A percentile compares a stretch with the other conserved stretches of the same genome.
phyloP scores from a whole-genome alignment of 2,113 vertebrate genomes.

The Nothoprocta perdicaria region DNA sequence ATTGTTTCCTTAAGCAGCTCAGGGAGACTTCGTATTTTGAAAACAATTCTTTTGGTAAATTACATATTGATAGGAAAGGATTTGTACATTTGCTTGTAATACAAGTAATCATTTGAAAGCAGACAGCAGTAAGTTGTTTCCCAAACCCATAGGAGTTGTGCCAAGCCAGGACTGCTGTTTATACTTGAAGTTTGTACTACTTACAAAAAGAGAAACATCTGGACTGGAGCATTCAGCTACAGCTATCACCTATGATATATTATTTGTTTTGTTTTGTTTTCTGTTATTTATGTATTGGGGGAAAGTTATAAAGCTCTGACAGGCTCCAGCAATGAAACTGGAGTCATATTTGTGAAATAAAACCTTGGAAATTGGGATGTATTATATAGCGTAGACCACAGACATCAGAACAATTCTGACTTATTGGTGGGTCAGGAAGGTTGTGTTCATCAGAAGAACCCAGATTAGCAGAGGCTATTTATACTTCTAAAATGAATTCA shows the following conservation, averaged over 20 bases:
- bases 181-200: constrained; percentile 8
- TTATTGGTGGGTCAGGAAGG: neutral
- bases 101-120: neutral
- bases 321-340: constrained; percentile 3
- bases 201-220: constrained; percentile 30
- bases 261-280: neutral
- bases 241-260: neutral
- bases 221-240: neutral
- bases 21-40: neutral
- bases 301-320: neutral
- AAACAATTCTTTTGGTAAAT: neutral
- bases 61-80: neutral
- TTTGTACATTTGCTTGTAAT: neutral
- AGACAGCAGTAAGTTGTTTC: constrained; percentile 28
- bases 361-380: neutral
- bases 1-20: neutral
- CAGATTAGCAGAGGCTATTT: neutral
- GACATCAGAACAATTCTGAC: neutral
- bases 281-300: neutral
- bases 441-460: neutral
- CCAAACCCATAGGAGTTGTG: neutral
- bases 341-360: neutral
- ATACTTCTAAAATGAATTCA: neutral
- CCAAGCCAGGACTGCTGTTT: constrained; percentile 23
- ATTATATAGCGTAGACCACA: neutral